These are phyloP conservation scores for Edolisoma coerulescens DNA, from an alignment of 2,113 vertebrate genomes.

Conservation along the genomic window DNA sequence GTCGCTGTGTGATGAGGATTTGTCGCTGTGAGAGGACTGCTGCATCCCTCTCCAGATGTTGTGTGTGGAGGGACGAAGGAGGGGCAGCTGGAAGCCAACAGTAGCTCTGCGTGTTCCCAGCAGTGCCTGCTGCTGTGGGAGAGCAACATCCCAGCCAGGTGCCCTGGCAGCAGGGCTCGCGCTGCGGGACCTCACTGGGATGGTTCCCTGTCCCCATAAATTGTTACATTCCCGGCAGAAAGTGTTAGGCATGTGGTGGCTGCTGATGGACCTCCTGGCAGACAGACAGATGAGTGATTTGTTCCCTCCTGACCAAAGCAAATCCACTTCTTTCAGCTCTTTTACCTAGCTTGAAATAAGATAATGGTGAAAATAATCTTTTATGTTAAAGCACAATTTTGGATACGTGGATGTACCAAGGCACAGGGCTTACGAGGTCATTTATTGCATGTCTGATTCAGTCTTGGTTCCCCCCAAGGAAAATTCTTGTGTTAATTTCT, in stretches of 20 bases:
- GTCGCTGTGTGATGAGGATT: background rate
- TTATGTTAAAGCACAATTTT: background rate
- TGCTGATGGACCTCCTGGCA: background rate
- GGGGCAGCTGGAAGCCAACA: background rate
- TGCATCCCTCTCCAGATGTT: background rate
- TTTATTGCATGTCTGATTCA: constrained; percentile 62
- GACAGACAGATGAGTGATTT: background rate
- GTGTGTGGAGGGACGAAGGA: background rate
- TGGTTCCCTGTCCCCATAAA: background rate
- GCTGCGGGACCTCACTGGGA: accelerated
- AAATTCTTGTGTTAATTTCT: constrained; percentile 64
- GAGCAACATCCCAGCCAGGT: background rate
- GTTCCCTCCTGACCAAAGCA: background rate
- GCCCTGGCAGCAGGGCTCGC: background rate
- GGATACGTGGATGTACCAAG: background rate
- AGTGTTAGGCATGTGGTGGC: accelerated
- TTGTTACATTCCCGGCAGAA: background rate
- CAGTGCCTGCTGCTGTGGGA: background rate
- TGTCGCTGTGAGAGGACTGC: background rate
- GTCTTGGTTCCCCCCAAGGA: constrained; percentile 53
- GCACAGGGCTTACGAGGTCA: constrained; percentile 39
- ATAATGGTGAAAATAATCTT: background rate
- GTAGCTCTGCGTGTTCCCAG: background rate
- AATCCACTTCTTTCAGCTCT: constrained; percentile 1
- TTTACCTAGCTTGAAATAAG: background rate